phyloP scores from a whole-genome alignment of 2,113 vertebrate species.

The Sciurus niger region DNA sequence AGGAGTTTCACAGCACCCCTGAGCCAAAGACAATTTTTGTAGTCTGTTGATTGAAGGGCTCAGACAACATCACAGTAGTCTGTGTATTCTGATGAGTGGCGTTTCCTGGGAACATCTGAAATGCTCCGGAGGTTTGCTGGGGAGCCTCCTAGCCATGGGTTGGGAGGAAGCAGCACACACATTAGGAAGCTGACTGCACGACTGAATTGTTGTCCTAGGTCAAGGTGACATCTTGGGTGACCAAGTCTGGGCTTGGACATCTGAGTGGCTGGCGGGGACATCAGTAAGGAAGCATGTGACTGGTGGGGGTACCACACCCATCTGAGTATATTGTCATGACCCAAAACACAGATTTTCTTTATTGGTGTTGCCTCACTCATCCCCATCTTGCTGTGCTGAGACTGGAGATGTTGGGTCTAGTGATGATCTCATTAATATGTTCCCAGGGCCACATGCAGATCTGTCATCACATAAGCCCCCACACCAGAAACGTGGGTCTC shows the following conservation, averaged over 20 bases:
- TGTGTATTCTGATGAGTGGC: neutral
- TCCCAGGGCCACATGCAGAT: neutral
- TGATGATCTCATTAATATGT: fast-evolving
- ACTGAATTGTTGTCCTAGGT: neutral
- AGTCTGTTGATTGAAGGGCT: neutral
- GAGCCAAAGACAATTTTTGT: neutral
- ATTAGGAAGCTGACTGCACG: neutral
- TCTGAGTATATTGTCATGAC: neutral
- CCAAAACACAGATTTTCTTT: fast-evolving
- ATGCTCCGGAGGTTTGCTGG: neutral
- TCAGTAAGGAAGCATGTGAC: neutral
- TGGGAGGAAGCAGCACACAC: neutral
- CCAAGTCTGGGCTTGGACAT: neutral
- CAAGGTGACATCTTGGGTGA: neutral
- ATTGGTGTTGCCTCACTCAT: neutral
- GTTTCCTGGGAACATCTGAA: neutral
- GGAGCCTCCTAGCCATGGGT: too few species aligned
- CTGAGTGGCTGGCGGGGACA: neutral
- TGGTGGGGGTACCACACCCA: neutral
- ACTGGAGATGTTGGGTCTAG: too few species aligned
- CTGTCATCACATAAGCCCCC: too few species aligned
- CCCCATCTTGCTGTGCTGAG: too few species aligned
- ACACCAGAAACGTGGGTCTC: fast-evolving
- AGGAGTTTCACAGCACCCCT: neutral
- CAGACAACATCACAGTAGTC: neutral